These are phyloP conservation scores for Callinectes sapidus DNA, from an alignment of 2,888 invertebrate genomes.

Conservation along the genomic window DNA sequence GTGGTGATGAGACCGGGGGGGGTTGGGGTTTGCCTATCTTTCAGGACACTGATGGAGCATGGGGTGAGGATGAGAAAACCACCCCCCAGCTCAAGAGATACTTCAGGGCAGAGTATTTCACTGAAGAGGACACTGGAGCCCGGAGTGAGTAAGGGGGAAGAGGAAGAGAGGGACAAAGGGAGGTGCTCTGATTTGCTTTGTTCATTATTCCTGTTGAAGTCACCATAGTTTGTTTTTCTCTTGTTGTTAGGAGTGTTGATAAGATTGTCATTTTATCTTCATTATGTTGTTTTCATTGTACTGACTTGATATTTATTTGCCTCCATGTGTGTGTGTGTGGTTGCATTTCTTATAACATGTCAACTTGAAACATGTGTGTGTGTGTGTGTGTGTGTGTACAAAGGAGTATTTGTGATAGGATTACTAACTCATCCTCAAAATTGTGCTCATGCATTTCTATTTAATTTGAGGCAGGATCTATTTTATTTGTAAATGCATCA, in stretches of 20 bases:
- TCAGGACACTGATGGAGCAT: slow-evolving; percentile 63
- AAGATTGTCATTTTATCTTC: not conserved
- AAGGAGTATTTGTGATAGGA: too few species aligned
- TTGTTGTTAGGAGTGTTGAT: not conserved
- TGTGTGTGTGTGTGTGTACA: too few species aligned
- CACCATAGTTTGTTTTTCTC: not conserved
- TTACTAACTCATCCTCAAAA: too few species aligned
- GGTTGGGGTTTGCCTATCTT: slow-evolving; percentile 70
- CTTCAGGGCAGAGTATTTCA: slow-evolving; percentile 69
- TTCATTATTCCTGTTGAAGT: not conserved
- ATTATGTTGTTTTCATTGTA: not conserved
- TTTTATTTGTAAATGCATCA: too few species aligned
- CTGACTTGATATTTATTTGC: not conserved
- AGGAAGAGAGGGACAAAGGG: not conserved
- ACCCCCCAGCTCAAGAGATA: slow-evolving; percentile 60
- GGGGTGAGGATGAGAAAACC: slow-evolving; percentile 61
- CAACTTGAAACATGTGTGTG: too few species aligned
- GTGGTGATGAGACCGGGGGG: slow-evolving; percentile 64
- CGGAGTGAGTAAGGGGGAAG: slow-evolving; percentile 51
- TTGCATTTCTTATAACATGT: too few species aligned
- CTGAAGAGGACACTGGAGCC: slow-evolving; percentile 61
- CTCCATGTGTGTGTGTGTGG: too few species aligned
- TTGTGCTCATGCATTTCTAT: too few species aligned
- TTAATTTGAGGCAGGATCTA: too few species aligned
- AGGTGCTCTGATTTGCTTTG: not conserved